Conservation (phyloP, 2,797 vertebrate species). For the Gymnoscopelus microlampas region DNA sequence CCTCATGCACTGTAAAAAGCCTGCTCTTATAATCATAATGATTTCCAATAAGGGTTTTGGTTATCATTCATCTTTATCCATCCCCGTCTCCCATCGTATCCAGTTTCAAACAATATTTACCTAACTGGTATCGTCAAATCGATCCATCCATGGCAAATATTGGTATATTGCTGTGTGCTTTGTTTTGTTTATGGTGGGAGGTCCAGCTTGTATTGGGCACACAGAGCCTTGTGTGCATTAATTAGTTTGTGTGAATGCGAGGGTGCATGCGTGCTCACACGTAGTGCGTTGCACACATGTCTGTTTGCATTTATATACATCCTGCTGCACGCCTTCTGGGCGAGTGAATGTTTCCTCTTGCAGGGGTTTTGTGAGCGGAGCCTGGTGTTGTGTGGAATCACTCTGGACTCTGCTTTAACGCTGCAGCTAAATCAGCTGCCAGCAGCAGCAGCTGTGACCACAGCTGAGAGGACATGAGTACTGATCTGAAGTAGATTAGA, state of each 20-base stretch:
- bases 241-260: too few relatives aligned
- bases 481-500: slow-evolving; percentile 74
- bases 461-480: slow-evolving; percentile 60
- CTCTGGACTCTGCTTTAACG: slow-evolving; percentile 68
- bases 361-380: background rate
- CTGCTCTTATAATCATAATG: slow-evolving; percentile 13
- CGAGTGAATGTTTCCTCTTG: background rate
- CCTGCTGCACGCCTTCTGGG: background rate
- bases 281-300: slow-evolving; percentile 1
- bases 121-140: background rate
- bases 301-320: background rate
- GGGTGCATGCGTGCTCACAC: too few relatives aligned
- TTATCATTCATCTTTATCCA: slow-evolving; percentile 6
- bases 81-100: background rate
- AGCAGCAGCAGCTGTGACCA: slow-evolving; percentile 64
- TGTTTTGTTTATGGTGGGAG: background rate
- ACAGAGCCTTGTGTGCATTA: too few relatives aligned
- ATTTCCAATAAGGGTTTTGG: slow-evolving; percentile 14
- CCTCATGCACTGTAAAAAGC: background rate
- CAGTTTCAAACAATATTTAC: slow-evolving; percentile 18
- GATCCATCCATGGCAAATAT: background rate
- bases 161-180: slow-evolving; percentile 5
- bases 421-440: slow-evolving; percentile 66
- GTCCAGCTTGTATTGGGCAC: too few relatives aligned
- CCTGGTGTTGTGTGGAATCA: slow-evolving; percentile 42